Conservation (phyloP, 2,888 invertebrate species). For the Drosophila suboccidentalis region DNA sequence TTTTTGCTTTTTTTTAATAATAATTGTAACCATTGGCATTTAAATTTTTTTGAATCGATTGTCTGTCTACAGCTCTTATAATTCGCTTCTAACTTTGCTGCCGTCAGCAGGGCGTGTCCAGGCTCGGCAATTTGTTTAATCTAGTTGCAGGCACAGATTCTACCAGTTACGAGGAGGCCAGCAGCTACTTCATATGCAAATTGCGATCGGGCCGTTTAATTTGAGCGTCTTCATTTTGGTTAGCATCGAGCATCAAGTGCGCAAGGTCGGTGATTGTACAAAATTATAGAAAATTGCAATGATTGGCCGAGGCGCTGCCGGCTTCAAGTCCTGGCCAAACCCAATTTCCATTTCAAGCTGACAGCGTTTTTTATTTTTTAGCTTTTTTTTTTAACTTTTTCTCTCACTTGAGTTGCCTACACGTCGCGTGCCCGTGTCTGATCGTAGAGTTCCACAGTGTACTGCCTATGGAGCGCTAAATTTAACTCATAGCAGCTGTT, state of each 20-base stretch:
- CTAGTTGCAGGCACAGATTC: neutral
- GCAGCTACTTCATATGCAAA: conserved; percentile 78
- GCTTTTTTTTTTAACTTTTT: neutral
- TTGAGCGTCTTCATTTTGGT: conserved; percentile 81
- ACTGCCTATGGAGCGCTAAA: conserved; percentile 30
- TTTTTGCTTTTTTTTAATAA: conserved; percentile 38
- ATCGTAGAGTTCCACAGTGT: conserved; percentile 94
- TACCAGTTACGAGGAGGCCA: neutral
- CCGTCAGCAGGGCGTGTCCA: conserved; percentile 47
- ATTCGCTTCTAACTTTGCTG: conserved; percentile 8
- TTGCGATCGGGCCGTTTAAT: conserved; percentile 71
- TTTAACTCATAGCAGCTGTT: neutral
- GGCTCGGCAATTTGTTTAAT: neutral
- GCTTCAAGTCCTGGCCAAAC: conserved; percentile 14
- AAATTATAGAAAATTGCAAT: conserved; percentile 85
- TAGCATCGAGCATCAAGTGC: conserved; percentile 27
- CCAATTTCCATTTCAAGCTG: conserved; percentile 49
- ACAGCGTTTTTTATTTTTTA: conserved; percentile 39
- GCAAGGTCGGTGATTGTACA: conserved; percentile 70
- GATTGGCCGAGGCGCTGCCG: conserved; percentile 67
- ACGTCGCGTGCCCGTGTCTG: conserved; percentile 99
- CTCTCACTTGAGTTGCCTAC: conserved; percentile 81
- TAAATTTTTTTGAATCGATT: conserved; percentile 48
- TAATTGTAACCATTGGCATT: conserved; percentile 71
- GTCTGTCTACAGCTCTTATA: conserved; percentile 15